Base-by-base conservation (phyloP, 2,113 vertebrate genomes). In the Rallus limicola region DNA sequence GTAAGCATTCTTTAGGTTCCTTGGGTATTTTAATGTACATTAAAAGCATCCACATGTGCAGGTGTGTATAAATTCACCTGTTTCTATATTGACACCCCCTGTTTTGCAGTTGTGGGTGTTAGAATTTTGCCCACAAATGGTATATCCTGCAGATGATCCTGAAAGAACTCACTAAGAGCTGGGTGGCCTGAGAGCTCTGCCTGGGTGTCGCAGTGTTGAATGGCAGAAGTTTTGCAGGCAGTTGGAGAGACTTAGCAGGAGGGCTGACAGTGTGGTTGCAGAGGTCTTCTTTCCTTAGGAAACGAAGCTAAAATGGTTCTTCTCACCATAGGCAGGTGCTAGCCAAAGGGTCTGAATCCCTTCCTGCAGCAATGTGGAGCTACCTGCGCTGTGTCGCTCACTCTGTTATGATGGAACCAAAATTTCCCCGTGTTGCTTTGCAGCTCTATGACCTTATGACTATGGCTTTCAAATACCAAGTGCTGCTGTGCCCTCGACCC, bases 391-490 rank as follows among this genome's bases (percentile, higher is more conserved):
- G 3, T 21, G 19, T n/a, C 9, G 1, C 10, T 0, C 34, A 4
- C 13, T 14, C 16, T 50, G 28, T 7, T 50, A 44, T 21, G 50
- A 16, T 2, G 10, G 71, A 44, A 88, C 52, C 44, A 26, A 21
- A 0, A 2, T 46, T 55, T 64, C 65, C 55, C 76, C 0, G 0
- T 74, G 72, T 90, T 91, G 6, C 40, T 96, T 87, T 92, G 53
- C 98, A 99, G 99, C 99, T 99, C 7, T 99, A 99, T 40, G 99
- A 99, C 95, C 98, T 99, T 92, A 99, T 99, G 99, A 99, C 99
- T 4, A 99, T 99, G 99, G 99, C 99, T 75, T 99, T 99, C 97
- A 99, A 99, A 96, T 99, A 99, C 95, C 99, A 99, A 98, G 99
- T 99, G 46, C 97, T 99, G 72, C 98, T 99, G 65, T 99, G 99